Evolutionary conservation across 2,797 vertebrate genomes (phyloP), one percentile per base, ranked within the genome.

Genomic region (Eulemur albifrons): DNA sequence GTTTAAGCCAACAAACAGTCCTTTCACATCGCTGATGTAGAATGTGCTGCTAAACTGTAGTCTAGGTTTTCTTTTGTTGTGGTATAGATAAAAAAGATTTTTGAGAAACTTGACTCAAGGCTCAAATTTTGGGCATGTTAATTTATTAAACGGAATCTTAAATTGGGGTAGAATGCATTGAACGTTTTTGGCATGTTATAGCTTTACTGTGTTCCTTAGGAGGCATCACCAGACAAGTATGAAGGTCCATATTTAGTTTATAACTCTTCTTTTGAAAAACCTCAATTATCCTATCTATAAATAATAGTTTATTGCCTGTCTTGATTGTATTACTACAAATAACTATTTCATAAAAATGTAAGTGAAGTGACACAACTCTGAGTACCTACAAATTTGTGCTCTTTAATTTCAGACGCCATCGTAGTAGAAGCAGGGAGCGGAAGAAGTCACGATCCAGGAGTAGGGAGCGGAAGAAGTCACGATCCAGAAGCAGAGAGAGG

Each of bases 371-470:
- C 2, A 21, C 11, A 80, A 7, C 23, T 63, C 4, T 54, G 15
- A 83, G 4, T 73, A 65, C 67, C n/a, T 48, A 45, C n/a, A 86
- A 38, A 25, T 63, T 61, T 93, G 3, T 90, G 3, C 38, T 2
- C 48, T 96, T 90, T 10, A 43, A 97, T 98, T 98, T 96, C 93
- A 99, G 99, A 94, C 99, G 99, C 35, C 99, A 99, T 98, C 99
- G 99, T 94, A 99, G 99, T 98, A 99, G 98, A 99, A 99, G 99
- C 97, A 99, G 99, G 10, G 99, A 99, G 88, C 99, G 99, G 89
- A 99, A 99, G 94, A 98, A 99, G 52, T 99, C 99, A 97, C 98
- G 98, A 86, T 99, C 99, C 97, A 99, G 97, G 98, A 99, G 99
- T 93, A 98, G 98, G 93, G 99, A 99, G 69, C 98, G 98, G 79